A percentile compares a stretch with the other conserved stretches of the same genome.
These are phyloP conservation scores for Mythimna loreyi DNA, from an alignment of 2,888 invertebrate species.

Conservation along the genomic window DNA sequence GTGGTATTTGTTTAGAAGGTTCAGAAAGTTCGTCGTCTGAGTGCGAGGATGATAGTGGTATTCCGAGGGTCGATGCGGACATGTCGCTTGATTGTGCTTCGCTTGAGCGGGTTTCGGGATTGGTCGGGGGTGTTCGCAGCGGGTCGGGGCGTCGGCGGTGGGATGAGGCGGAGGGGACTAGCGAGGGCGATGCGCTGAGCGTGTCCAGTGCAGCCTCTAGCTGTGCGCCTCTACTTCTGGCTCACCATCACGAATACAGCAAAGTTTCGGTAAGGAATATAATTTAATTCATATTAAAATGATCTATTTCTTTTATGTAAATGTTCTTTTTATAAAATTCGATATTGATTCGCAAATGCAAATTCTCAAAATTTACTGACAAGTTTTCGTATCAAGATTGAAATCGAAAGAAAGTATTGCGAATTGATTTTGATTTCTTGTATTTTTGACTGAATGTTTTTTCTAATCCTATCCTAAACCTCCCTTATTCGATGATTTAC, in stretches of 20 bases:
- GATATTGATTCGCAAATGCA: conserved; percentile 22
- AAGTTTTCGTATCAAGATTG: neutral
- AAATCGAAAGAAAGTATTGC: conserved; percentile 19
- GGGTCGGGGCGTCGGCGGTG: conserved; percentile 88
- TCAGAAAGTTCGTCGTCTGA: conserved; percentile 84
- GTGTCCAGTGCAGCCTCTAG: conserved; percentile 88
- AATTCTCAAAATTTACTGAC: neutral
- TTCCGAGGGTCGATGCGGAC: conserved; percentile 81
- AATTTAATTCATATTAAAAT: neutral
- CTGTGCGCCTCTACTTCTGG: conserved; percentile 85
- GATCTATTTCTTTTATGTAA: neutral
- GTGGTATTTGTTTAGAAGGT: conserved; percentile 82
- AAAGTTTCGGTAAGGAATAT: conserved; percentile 85
- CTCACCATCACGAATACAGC: conserved; percentile 85
- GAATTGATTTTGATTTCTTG: conserved; percentile 25
- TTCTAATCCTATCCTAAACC: neutral
- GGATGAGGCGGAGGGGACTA: conserved; percentile 86
- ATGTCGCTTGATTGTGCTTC: conserved; percentile 86
- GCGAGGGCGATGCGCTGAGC: conserved; percentile 88
- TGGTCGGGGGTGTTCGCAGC: conserved; percentile 88
- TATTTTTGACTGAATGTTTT: conserved; percentile 7
- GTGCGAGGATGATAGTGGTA: conserved; percentile 83
- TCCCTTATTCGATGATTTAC: too few species aligned
- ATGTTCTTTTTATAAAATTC: conserved; percentile 2
- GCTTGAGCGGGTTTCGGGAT: conserved; percentile 87